Evolutionary conservation across 1,140 invertebrate species (phyloP), one percentile per base, ranked within the genome.

Genomic region (Physella acuta): DNA sequence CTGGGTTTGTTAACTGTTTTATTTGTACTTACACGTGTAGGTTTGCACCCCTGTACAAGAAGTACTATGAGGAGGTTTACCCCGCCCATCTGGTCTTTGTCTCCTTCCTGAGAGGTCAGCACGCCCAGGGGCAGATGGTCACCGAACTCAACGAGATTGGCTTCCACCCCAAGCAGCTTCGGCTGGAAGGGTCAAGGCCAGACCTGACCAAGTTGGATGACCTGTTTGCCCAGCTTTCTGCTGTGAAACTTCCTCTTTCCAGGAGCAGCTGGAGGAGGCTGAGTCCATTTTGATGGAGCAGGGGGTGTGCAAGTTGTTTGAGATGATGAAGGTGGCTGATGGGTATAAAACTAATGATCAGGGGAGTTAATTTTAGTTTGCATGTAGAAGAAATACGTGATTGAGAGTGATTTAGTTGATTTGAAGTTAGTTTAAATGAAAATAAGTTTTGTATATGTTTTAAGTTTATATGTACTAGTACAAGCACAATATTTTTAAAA

Each of bases 141-240:
- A 63, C 24, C 5, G 70, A 71, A 36, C 65, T 81, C 16, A 64
- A 77, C 31, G 30, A 36, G 0, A 31, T 55, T 20, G 80, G 78
- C 11, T 75, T 75, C 30, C 69, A 78, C 39, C 78, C 79, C 3
- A 52, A 80, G n/a, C 78, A 82, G 68, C 82, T 81, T 65, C 73
- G 76, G 49, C 78, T 84, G 67, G 77, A 81, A 65, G 51, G 69
- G 36, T 55, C 31, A 24, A 76, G 80, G 4, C 83, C 83, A 36
- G 83, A 84, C 74, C 71, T 84, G 37, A 83, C 78, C 37, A 84
- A 84, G 69, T 71, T 84, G 31, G 83, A 83, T 63, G 80, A 78
- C 31, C 65, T 84, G 51, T 80, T 84, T 66, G 83, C 82, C 52
- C 72, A 77, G 11, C 59, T 83, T 66, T 79, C 79, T 0, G 53